A percentile compares a stretch with the other conserved stretches of the same genome.
These are phyloP conservation scores for Hapalemur alaotrensis DNA, from an alignment of 2,797 vertebrate species.

Conservation along the genomic window DNA sequence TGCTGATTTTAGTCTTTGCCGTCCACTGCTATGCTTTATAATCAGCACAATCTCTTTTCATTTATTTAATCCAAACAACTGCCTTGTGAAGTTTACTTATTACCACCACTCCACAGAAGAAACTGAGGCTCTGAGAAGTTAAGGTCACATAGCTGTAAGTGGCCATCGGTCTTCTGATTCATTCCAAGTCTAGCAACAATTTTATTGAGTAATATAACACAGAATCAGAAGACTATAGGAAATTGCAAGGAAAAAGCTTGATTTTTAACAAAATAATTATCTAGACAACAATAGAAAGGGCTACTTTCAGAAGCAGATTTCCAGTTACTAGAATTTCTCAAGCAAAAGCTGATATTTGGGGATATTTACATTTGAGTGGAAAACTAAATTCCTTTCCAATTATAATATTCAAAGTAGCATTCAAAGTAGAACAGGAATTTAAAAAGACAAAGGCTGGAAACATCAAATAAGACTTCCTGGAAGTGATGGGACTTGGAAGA, in stretches of 20 bases:
- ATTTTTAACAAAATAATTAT: background rate
- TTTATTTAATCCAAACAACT: conserved; percentile 40
- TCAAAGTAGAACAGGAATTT: background rate
- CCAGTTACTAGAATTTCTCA: conserved; percentile 13
- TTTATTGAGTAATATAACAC: background rate
- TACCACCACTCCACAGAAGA: background rate
- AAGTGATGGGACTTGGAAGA: background rate
- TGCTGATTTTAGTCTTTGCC: conserved; percentile 10
- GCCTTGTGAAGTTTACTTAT: background rate
- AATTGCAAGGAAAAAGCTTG: background rate
- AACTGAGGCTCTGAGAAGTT: background rate
- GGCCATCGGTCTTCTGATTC: background rate
- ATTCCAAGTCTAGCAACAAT: background rate
- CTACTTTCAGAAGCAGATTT: conserved; percentile 41
- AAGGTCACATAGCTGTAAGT: background rate
- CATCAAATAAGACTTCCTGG: background rate
- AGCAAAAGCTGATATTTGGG: background rate
- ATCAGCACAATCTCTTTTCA: background rate
- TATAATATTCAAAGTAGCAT: background rate
- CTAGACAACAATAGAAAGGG: background rate
- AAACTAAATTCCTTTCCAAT: conserved; percentile 17
- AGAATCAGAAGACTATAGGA: background rate
- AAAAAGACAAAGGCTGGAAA: conserved; percentile 19
- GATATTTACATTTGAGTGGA: background rate
- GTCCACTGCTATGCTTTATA: background rate